phyloP scores from a whole-genome alignment of 2,797 vertebrate species.

The Melanotaenia maccullochi region DNA sequence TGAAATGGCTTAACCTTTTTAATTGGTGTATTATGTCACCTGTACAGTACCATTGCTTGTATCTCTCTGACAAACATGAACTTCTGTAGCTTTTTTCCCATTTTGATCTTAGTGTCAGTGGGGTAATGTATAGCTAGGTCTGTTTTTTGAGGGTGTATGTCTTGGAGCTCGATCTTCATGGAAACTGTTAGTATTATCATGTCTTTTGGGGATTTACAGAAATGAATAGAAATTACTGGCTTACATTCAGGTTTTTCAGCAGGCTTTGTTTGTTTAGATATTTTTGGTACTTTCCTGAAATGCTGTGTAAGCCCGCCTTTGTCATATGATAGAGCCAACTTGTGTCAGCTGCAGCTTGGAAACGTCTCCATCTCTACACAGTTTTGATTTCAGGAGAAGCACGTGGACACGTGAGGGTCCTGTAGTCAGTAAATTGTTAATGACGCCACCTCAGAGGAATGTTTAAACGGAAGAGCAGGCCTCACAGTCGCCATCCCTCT shows the following conservation, averaged over 20 bases:
- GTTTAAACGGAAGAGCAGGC: slow-evolving; percentile 41
- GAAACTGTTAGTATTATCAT: background rate
- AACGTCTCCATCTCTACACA: slow-evolving; percentile 33
- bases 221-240: slow-evolving; percentile 12
- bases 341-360: slow-evolving; percentile 14
- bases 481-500: slow-evolving; percentile 25
- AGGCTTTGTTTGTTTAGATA: background rate
- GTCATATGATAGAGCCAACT: background rate
- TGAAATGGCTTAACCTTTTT: slow-evolving; percentile 9
- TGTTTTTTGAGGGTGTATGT: too few relatives aligned
- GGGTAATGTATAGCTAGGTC: background rate
- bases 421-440: slow-evolving; percentile 26
- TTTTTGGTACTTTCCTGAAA: background rate
- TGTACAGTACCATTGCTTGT: background rate
- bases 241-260: slow-evolving; percentile 9
- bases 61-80: background rate
- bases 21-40: slow-evolving; percentile 17
- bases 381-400: slow-evolving; percentile 25
- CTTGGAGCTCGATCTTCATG: background rate
- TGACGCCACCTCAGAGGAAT: slow-evolving; percentile 65
- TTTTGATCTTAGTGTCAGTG: background rate
- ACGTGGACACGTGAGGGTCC: slow-evolving; percentile 44
- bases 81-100: background rate
- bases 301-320: background rate
- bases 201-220: background rate